Conservation (phyloP, 2,113 vertebrate species). For the Eubucco bourcierii region DNA sequence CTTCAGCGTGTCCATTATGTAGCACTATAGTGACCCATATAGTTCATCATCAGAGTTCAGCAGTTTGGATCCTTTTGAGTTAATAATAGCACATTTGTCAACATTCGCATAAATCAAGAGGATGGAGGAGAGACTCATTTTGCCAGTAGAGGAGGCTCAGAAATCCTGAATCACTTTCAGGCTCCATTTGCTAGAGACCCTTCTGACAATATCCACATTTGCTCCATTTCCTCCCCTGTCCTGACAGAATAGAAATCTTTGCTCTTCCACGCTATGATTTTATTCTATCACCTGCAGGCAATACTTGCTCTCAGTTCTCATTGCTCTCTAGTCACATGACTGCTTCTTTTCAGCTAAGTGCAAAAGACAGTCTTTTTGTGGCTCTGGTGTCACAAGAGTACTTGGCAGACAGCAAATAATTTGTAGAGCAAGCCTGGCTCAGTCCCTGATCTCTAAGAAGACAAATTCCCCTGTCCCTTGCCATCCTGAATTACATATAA, state of each 20-base stretch:
- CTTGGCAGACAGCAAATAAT: neutral
- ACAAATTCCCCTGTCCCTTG: neutral
- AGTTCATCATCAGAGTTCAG: neutral
- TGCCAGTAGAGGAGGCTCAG: neutral
- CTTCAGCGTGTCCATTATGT: constrained; percentile 8
- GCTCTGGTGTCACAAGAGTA: neutral
- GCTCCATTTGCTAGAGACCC: neutral
- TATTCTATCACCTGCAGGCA: neutral
- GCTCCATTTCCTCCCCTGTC: neutral
- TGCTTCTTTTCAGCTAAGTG: neutral
- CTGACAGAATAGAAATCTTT: neutral
- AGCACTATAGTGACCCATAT: neutral
- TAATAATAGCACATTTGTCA: constrained; percentile 10
- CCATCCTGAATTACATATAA: neutral
- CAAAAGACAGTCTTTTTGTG: neutral
- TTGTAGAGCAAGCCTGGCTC: neutral
- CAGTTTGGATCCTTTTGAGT: neutral
- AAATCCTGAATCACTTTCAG: neutral
- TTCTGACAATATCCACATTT: neutral
- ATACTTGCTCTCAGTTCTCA: neutral
- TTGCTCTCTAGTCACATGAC: neutral
- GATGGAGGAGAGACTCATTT: neutral
- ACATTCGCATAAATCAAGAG: constrained; percentile 14
- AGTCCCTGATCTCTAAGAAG: neutral
- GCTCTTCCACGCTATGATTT: neutral